Evolutionary conservation across 2,888 invertebrate genomes (phyloP).

Genomic region (Acanthosoma haemorrhoidale): DNA sequence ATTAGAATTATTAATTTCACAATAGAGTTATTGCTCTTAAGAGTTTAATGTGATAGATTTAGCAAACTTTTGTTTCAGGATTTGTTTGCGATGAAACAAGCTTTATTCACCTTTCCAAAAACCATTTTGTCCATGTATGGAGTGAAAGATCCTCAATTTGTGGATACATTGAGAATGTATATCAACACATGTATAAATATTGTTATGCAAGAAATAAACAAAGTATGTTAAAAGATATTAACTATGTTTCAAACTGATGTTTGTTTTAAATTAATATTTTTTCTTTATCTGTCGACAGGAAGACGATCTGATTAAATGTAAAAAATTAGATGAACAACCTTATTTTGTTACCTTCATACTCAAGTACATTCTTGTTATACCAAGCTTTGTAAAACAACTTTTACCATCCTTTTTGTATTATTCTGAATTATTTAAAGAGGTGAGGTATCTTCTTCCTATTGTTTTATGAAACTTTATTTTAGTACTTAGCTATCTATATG

Average conservation of each 20-base stretch:
- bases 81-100: constrained; percentile 11
- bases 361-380: constrained; percentile 18
- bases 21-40: no score
- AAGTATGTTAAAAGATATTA: background rate
- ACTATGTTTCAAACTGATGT: background rate
- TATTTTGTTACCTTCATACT: constrained; percentile 27
- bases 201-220: background rate
- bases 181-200: background rate
- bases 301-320: constrained; percentile 15
- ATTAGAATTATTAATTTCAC: no score
- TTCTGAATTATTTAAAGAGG: background rate
- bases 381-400: background rate
- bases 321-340: constrained; percentile 24
- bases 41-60: no score
- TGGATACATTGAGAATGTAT: background rate
- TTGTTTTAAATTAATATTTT: background rate
- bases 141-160: background rate
- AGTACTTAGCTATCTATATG: no score
- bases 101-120: constrained; percentile 15
- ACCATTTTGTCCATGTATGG: background rate
- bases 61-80: constrained; percentile 15
- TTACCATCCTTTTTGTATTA: constrained; percentile 16
- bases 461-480: background rate
- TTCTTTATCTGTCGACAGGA: constrained; percentile 16
- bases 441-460: background rate